These are phyloP conservation scores for Melieria crassipennis DNA, from an alignment of 2,888 invertebrate species.

Conservation along the genomic window DNA sequence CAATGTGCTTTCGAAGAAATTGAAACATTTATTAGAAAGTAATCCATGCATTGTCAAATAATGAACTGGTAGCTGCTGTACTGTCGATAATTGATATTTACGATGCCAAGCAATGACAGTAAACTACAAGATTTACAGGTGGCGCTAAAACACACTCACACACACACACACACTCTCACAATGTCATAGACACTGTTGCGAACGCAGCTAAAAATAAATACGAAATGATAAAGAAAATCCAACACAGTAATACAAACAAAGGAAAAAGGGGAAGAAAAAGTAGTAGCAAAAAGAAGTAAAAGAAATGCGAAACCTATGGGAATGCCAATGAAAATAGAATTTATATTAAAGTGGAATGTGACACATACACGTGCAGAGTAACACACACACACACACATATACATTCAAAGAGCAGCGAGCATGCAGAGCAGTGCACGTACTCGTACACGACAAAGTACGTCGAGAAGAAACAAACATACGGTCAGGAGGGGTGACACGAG, in stretches of 20 bases:
- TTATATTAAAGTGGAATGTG: conserved; percentile 28
- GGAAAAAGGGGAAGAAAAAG: neutral
- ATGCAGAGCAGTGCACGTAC: neutral
- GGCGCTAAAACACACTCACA: too few species aligned
- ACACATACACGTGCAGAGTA: conserved; percentile 9
- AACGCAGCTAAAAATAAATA: too few species aligned
- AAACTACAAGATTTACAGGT: too few species aligned
- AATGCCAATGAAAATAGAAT: conserved; percentile 25
- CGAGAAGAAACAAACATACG: neutral
- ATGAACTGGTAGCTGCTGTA: too few species aligned
- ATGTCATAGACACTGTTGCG: too few species aligned
- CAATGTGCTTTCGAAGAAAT: too few species aligned
- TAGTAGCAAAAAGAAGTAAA: neutral
- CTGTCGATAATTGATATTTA: too few species aligned
- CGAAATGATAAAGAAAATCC: too few species aligned
- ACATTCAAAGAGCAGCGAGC: neutral
- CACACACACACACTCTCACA: too few species aligned
- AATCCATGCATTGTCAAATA: too few species aligned
- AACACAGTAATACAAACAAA: neutral
- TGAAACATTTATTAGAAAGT: too few species aligned
- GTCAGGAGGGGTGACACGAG: neutral
- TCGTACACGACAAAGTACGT: neutral
- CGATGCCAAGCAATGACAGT: too few species aligned
- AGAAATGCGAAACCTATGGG: conserved; percentile 3
- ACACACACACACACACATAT: neutral